Conservation (phyloP, 2,113 vertebrate genomes). For the Gallinago undulata region DNA sequence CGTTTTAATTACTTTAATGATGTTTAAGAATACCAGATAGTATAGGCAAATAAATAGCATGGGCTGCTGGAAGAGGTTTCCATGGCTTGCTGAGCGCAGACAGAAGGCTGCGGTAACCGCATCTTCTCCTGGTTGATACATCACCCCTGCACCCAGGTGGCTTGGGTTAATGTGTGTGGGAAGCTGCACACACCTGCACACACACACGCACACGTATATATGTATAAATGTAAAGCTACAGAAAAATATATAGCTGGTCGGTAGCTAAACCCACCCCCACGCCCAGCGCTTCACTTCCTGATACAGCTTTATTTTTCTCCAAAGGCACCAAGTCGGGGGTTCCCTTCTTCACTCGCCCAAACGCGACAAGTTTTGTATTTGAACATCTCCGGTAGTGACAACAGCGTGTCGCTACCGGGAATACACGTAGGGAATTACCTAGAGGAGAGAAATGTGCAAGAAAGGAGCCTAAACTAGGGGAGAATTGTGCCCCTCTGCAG, state of each 20-base stretch:
- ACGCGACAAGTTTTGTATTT: background rate
- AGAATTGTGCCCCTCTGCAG: background rate
- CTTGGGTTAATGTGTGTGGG: background rate
- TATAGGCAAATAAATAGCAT: slow-evolving; percentile 28
- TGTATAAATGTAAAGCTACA: background rate
- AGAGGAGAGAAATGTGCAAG: background rate
- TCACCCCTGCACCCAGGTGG: background rate
- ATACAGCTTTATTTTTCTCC: background rate
- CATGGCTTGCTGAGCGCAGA: background rate
- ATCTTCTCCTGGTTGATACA: background rate
- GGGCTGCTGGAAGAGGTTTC: background rate
- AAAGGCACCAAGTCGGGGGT: background rate
- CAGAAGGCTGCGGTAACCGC: background rate
- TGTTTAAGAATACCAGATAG: slow-evolving; percentile 49
- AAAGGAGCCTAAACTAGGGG: background rate
- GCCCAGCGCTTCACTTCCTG: background rate
- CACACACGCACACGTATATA: too few relatives aligned
- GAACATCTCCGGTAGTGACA: background rate
- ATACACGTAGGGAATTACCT: background rate
- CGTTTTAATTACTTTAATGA: slow-evolving; percentile 53
- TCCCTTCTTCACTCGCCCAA: background rate
- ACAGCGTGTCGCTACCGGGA: background rate
- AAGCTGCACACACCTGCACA: background rate
- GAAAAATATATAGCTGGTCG: background rate
- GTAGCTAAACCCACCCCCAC: background rate